Evolutionary conservation across 2,113 vertebrate genomes (phyloP), one percentile per base, ranked within the genome.

Genomic region (Chlorodrepanis virens): DNA sequence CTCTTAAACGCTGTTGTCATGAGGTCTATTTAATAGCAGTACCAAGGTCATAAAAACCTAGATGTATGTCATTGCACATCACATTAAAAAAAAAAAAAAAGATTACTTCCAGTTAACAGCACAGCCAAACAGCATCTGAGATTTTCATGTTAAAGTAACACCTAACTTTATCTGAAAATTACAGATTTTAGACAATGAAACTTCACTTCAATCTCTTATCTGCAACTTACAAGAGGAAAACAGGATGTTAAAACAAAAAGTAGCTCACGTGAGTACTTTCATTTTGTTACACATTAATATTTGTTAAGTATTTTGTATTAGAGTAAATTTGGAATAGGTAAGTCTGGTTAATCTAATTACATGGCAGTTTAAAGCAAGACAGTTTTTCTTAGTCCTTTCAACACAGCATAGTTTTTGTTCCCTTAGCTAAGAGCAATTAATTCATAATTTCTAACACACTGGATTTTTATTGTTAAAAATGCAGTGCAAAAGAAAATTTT

Each of bases 151-250:
- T 74, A 44, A 87, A 87, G 28, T 95, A 93, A 93, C 80, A 31
- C 21, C 82, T 86, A 20, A 37, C 47, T 96, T 84, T 59, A 35
- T 87, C 35, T 50, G 52, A 81, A 82, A 98, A 96, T 92, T 96
- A 37, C 22, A 96, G 87, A 10, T 57, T 50, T 63, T 76, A 14
- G 98, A 97, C 28, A 89, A 95, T 5, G 97, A 97, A 19, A 25
- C 89, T n/a, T 95, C 92, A 40, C 90, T 96, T 35, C 97, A 98
- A 59, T 33, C 68, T 24, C 78, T 96, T 44, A 82, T 98, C 14
- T 79, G 72, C 84, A 98, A 98, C 88, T 97, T 99, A 52, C 98
- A 97, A 94, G 98, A 99, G 68, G 99, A 99, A 96, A 99, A 99
- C 83, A 97, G 97, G 25, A 98, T 98, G 91, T 96, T 99, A 57